Conservation (phyloP, 2,797 vertebrate species). For the Myotis planiceps region DNA sequence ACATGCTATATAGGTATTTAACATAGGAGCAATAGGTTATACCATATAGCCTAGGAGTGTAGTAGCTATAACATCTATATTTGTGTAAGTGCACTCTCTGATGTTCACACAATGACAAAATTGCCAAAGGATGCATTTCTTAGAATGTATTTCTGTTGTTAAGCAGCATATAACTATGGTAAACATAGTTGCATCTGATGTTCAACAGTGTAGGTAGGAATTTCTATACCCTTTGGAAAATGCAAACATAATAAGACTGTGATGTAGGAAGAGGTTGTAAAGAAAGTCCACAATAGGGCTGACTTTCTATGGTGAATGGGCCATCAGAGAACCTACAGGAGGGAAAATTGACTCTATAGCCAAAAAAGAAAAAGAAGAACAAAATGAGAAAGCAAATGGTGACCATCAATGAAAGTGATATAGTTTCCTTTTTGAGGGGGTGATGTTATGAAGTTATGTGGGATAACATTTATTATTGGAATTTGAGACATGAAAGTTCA, state of each 20-base stretch:
- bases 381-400: slow-evolving; percentile 14
- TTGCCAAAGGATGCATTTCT: neutral
- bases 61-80: neutral
- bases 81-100: neutral
- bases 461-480: neutral
- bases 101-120: neutral
- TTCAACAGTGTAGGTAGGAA: neutral
- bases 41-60: neutral
- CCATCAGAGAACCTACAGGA: neutral
- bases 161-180: too few species aligned
- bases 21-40: neutral
- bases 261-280: neutral
- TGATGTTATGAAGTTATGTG: neutral
- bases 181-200: neutral
- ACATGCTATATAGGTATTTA: neutral
- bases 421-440: neutral
- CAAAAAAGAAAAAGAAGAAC: neutral
- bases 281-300: neutral
- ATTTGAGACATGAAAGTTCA: neutral
- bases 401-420: neutral
- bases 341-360: neutral
- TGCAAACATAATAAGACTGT: neutral
- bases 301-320: neutral
- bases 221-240: slow-evolving; percentile 11
- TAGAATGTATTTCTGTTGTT: neutral